Percentiles rank a stretch among this genome's conserved stretches.
These are phyloP conservation scores for Cinara cedri DNA, from an alignment of 2,888 invertebrate species.

Conservation along the genomic window DNA sequence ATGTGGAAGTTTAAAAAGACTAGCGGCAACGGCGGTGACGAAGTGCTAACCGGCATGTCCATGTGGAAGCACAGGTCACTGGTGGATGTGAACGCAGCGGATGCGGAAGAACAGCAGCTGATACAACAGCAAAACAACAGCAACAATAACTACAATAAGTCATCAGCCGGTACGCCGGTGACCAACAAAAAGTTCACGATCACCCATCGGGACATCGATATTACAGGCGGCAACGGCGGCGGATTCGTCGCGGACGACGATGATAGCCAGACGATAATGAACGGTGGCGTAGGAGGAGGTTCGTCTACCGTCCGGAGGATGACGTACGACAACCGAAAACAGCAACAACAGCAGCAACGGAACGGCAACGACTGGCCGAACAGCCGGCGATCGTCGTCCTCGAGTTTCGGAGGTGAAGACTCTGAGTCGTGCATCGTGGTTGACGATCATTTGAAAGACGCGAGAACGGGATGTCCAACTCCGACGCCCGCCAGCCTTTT, in stretches of 20 bases:
- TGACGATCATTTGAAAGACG: slow-evolving; percentile 70
- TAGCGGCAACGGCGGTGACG: slow-evolving; percentile 63
- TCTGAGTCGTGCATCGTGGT: slow-evolving; percentile 77
- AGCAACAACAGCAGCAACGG: slow-evolving; percentile 6
- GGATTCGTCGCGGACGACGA: slow-evolving; percentile 49
- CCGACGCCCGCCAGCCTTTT: slow-evolving; percentile 64
- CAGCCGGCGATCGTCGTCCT: slow-evolving; percentile 35
- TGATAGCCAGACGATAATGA: slow-evolving; percentile 58
- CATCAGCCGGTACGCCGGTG: slow-evolving; percentile 54
- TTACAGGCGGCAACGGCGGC: slow-evolving; percentile 15
- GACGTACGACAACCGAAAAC: slow-evolving; percentile 18
- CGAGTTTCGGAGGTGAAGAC: slow-evolving; percentile 62
- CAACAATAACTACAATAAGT: slow-evolving; percentile 60
- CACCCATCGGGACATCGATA: slow-evolving; percentile 51
- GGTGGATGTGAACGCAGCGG: slow-evolving; percentile 68
- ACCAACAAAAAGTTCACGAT: slow-evolving; percentile 57
- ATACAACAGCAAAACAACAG: slow-evolving; percentile 62
- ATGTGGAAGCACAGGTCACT: slow-evolving; percentile 85
- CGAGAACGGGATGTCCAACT: slow-evolving; percentile 6
- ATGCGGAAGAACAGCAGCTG: slow-evolving; percentile 57
- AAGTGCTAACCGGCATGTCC: slow-evolving; percentile 85
- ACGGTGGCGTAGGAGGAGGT: slow-evolving; percentile 52
- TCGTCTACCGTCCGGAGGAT: slow-evolving; percentile 33
- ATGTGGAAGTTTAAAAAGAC: slow-evolving; percentile 82
- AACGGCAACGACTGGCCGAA: slow-evolving; percentile 7